Evolutionary conservation across 2,113 vertebrate genomes (phyloP).

Genomic region (Coptodon rendalli): DNA sequence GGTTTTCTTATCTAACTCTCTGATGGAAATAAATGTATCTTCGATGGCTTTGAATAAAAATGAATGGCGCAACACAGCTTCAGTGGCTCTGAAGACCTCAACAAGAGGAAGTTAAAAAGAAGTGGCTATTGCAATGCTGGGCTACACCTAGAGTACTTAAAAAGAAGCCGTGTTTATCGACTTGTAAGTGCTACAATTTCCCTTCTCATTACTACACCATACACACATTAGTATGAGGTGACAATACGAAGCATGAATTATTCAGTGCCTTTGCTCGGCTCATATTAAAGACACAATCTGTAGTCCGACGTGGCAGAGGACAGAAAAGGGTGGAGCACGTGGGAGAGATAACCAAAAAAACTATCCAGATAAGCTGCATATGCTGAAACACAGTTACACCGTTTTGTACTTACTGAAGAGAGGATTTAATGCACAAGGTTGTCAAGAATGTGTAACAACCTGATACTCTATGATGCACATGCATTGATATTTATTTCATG

Average conservation of each 20-base stretch:
- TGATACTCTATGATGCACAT: neutral
- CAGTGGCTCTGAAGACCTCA: neutral
- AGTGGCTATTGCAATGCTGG: neutral
- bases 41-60: neutral
- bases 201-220: neutral
- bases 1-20: neutral
- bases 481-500: constrained; percentile 17
- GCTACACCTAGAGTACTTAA: neutral
- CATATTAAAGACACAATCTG: neutral
- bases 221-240: neutral
- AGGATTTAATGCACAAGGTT: neutral
- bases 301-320: neutral
- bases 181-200: neutral
- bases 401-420: neutral
- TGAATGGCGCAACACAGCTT: neutral
- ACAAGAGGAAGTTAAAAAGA: neutral
- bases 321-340: neutral
- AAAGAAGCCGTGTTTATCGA: neutral
- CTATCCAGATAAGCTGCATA: neutral
- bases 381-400: neutral
- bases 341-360: neutral
- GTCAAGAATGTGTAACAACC: neutral
- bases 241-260: neutral
- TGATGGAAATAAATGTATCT: neutral
- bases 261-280: neutral